Conservation (phyloP, 2,888 invertebrate genomes). For the Diarsia dahlii region DNA sequence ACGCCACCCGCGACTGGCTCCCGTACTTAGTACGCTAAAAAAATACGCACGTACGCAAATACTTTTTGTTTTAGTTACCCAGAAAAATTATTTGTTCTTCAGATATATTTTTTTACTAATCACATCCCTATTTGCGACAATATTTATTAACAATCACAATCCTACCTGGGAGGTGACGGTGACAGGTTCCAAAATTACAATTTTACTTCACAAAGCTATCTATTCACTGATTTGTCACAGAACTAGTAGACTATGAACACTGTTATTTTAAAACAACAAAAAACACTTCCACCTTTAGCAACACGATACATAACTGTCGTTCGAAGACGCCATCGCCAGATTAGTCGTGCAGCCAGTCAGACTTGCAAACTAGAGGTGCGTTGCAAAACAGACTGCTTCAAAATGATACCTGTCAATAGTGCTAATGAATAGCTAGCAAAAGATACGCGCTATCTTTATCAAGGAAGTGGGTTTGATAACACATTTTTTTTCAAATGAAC, state of each 20-base stretch:
- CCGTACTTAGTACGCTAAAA: background rate
- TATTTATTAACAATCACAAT: conserved; percentile 23
- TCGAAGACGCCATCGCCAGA: conserved; percentile 66
- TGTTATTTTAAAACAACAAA: conserved; percentile 66
- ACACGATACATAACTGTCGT: conserved; percentile 74
- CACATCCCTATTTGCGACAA: conserved; percentile 5
- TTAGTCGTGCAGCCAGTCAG: conserved; percentile 59
- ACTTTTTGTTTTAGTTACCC: background rate
- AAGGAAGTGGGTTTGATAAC: conserved; percentile 47
- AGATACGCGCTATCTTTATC: conserved; percentile 62
- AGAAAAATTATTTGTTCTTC: background rate
- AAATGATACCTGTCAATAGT: conserved; percentile 68
- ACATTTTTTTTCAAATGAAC: conserved; percentile 8
- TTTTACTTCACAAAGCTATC: conserved; percentile 32
- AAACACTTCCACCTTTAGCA: conserved; percentile 65
- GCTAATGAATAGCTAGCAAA: conserved; percentile 68
- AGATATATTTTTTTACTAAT: conserved; percentile 2
- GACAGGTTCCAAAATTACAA: background rate
- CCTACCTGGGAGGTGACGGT: conserved; percentile 28
- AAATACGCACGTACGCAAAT: conserved; percentile 9
- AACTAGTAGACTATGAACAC: conserved; percentile 68
- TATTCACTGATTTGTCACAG: conserved; percentile 66
- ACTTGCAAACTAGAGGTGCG: conserved; percentile 56
- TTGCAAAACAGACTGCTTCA: conserved; percentile 60
- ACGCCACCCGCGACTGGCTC: background rate